Evolutionary conservation across 2,113 vertebrate species (phyloP), one percentile per base, ranked within the genome.

Genomic region (Stictonetta naevosa): DNA sequence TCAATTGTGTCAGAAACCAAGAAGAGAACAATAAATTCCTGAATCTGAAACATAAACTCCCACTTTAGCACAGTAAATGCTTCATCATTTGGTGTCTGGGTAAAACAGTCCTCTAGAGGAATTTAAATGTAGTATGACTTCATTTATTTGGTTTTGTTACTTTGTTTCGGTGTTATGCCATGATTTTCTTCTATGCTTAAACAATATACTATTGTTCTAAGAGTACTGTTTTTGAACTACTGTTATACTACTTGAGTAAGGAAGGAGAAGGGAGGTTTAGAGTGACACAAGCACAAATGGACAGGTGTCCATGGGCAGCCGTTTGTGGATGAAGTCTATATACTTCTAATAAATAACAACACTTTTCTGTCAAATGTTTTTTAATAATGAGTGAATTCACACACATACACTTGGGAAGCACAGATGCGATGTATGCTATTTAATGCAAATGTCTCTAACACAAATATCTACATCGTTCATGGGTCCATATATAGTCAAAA

Each of bases 21-120:
- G 20, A 78, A 84, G 4, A 55, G 23, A 64, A 7, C 3, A 77
- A 77, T 55, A 6, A 40, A 7, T 5, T 73, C 25, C 48, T 72
- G 28, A 52, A 23, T 31, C 33, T 76, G 33, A 82, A 75, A 68
- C 22, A 60, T 6, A 55, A 67, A 50, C 10, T 50, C 9, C 31
- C 20, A 38, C 1, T 58, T 52, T 34, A 5, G 3, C 0, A 2
- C 3, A 2, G 18, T 18, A 81, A 73, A 26, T 38, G 7, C 3
- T 20, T 44, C 29, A 76, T 17, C 10, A 15, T 44, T 83, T 80
- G 14, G 7, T 7, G 2, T 31, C 5, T 1, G 34, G 36, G 44
- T 80, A 55, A 64, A 86, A 46, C 11, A 56, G 29, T 59, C 4
- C 1, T 46, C 16, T 60, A 3, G 13, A 50, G 8, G 4, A 21